These are phyloP conservation scores for Cyanoderma ruficeps DNA, from an alignment of 2,113 vertebrate genomes.

Conservation along the genomic window DNA sequence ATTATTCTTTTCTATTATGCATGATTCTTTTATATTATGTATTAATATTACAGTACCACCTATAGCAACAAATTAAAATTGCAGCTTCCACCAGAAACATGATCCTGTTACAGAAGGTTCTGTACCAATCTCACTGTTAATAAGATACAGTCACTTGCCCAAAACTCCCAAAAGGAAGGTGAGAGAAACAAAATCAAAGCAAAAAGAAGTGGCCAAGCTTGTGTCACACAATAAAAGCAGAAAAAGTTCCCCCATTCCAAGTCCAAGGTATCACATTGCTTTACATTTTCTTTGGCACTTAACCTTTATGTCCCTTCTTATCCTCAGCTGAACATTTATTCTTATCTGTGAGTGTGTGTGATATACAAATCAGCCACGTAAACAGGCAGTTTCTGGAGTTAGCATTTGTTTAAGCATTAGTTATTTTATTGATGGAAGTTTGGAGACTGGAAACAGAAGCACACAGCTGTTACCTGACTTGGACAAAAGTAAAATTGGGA, in stretches of 20 bases:
- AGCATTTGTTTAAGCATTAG: not conserved
- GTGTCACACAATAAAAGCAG: not conserved
- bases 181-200: not conserved
- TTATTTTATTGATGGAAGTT: not conserved
- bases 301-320: not conserved
- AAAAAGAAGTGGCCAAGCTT: not conserved
- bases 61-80: slow-evolving; percentile 64
- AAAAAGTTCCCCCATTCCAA: not conserved
- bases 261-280: not conserved
- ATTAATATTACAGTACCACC: slow-evolving; percentile 65
- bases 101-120: not conserved
- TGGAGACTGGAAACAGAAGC: not conserved
- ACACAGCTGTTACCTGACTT: not conserved
- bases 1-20: not conserved
- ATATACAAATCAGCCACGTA: not conserved
- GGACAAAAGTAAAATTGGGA: not conserved
- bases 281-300: not conserved
- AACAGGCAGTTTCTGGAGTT: not conserved
- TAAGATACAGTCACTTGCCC: not conserved
- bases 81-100: not conserved
- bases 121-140: not conserved
- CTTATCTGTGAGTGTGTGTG: no score
- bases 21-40: not conserved
- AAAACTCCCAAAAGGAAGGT: not conserved
- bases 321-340: not conserved